Conservation (phyloP, 2,888 invertebrate genomes). For the Sinodicranocentrus sp. region DNA sequence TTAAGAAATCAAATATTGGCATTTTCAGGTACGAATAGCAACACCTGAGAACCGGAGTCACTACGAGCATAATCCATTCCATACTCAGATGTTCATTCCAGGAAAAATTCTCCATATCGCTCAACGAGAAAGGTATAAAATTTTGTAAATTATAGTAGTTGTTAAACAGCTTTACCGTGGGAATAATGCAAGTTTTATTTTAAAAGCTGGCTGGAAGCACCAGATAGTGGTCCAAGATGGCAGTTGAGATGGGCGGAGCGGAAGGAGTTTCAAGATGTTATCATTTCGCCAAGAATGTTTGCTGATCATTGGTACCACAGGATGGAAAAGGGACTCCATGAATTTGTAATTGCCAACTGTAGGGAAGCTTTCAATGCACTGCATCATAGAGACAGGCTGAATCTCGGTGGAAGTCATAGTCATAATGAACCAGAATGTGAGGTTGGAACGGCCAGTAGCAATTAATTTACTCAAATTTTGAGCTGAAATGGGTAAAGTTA, state of each 20-base stretch:
- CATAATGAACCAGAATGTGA: too few relatives aligned
- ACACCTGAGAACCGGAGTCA: constrained; percentile 23
- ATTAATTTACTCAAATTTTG: too few relatives aligned
- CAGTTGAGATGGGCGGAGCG: constrained; percentile 85
- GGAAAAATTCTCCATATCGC: constrained; percentile 90
- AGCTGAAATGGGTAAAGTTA: too few relatives aligned
- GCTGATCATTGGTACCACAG: constrained; percentile 91
- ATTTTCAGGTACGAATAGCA: too few relatives aligned
- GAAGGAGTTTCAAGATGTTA: constrained; percentile 89
- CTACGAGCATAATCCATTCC: constrained; percentile 53
- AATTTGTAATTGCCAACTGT: constrained; percentile 71
- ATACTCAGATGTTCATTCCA: constrained; percentile 83
- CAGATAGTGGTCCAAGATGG: constrained; percentile 68
- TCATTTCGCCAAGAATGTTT: constrained; percentile 91
- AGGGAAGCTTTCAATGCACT: constrained; percentile 58
- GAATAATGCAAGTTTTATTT: background rate
- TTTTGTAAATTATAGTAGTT: background rate
- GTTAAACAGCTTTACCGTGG: background rate
- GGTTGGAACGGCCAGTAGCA: too few relatives aligned
- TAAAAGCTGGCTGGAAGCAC: constrained; percentile 60
- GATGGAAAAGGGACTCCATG: constrained; percentile 83
- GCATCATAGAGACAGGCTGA: constrained; percentile 32
- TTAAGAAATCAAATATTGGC: too few relatives aligned
- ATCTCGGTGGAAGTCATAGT: background rate
- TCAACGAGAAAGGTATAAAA: constrained; percentile 82